These are phyloP conservation scores for Marisa cornuarietis DNA, from an alignment of 1,140 invertebrate genomes.

Conservation along the genomic window DNA sequence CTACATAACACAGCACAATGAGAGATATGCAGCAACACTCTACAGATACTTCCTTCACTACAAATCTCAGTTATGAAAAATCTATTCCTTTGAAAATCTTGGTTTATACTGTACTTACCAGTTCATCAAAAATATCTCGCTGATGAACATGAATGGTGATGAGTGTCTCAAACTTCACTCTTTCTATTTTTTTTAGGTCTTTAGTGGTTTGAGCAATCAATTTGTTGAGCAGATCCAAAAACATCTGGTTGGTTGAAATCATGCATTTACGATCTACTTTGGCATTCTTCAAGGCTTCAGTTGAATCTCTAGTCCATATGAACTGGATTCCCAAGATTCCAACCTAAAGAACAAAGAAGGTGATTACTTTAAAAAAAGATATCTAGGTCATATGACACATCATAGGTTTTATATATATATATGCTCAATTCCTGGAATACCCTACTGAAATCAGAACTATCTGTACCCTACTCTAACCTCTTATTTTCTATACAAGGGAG, in stretches of 20 bases:
- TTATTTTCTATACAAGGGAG: no score
- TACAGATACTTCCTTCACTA: no score
- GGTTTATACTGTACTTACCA: slow-evolving; percentile 73
- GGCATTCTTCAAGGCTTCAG: slow-evolving; percentile 86
- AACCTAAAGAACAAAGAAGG: slow-evolving; percentile 69
- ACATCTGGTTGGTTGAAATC: slow-evolving; percentile 92
- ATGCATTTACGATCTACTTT: slow-evolving; percentile 93
- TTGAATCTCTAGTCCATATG: slow-evolving; percentile 95
- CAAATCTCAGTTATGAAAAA: no score
- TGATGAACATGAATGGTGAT: slow-evolving; percentile 98
- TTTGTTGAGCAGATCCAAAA: slow-evolving; percentile 90
- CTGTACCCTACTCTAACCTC: no score
- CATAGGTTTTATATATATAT: no score
- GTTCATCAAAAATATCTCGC: slow-evolving; percentile 93
- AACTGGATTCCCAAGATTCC: slow-evolving; percentile 96
- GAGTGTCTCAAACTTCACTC: slow-evolving; percentile 94
- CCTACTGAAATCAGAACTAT: no score
- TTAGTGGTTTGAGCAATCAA: slow-evolving; percentile 95
- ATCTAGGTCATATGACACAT: no score
- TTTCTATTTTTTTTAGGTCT: slow-evolving; percentile 88
- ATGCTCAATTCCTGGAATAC: no score
- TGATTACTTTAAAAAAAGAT: no score
- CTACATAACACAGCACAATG: no score
- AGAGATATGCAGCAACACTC: no score
- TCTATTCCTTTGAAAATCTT: no score